A percentile compares a stretch with the other conserved stretches of the same genome.
Evolutionary conservation across 1,140 invertebrate genomes (phyloP).

Genomic region (Cotesia vestalis): DNA sequence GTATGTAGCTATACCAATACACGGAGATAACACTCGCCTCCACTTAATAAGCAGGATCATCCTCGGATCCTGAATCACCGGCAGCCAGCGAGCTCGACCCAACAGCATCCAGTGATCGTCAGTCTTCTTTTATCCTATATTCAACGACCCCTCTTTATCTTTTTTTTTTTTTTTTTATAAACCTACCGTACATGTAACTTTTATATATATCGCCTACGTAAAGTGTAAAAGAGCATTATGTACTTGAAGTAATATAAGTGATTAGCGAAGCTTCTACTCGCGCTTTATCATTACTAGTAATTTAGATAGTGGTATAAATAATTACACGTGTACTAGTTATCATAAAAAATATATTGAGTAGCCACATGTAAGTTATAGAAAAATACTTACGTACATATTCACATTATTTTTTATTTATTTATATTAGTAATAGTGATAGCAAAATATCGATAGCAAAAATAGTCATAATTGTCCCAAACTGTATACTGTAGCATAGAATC

Average conservation of each 20-base stretch:
- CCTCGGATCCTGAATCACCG: constrained; percentile 54
- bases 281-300: no score
- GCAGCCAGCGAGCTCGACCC: constrained; percentile 12
- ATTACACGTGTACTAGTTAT: no score
- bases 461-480: constrained; percentile 20
- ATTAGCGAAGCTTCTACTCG: no score
- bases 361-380: no score
- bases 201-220: no score
- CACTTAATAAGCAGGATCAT: constrained; percentile 66
- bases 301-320: no score
- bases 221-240: no score
- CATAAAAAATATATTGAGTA: no score
- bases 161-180: not conserved
- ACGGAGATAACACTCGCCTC: constrained; percentile 56
- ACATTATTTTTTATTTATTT: not conserved
- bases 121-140: constrained; percentile 13
- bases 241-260: no score
- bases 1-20: constrained; percentile 39
- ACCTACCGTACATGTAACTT: not conserved
- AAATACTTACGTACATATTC: no score
- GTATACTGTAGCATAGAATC: not conserved
- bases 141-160: not conserved
- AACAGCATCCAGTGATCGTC: constrained; percentile 14
- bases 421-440: constrained; percentile 43
- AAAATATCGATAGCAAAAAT: constrained; percentile 9